Evolutionary conservation across 2,797 vertebrate species (phyloP).

Genomic region (Leptodon cayanensis): DNA sequence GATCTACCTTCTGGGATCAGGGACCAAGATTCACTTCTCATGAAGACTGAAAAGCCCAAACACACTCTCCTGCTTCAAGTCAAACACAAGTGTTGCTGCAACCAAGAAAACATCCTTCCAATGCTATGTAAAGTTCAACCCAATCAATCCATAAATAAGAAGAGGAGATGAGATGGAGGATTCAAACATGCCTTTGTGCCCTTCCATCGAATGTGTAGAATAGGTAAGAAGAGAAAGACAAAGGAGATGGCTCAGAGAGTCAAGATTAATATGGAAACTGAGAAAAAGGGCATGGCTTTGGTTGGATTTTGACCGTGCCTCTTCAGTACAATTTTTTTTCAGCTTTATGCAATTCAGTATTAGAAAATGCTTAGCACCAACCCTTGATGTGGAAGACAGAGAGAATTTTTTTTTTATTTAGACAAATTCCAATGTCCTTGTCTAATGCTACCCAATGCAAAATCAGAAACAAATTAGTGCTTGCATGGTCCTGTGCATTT

Average conservation of each 20-base stretch:
- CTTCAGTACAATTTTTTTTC: constrained; percentile 3
- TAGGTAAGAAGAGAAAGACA: neutral
- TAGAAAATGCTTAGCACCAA: neutral
- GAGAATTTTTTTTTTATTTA: neutral
- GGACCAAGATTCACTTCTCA: neutral
- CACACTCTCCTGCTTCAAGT: neutral
- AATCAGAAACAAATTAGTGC: constrained; percentile 52
- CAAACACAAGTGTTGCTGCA: constrained; percentile 18
- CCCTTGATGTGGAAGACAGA: constrained; percentile 4
- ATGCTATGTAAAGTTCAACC: neutral
- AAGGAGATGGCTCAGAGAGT: neutral
- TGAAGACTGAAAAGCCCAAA: neutral
- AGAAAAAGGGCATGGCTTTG: neutral
- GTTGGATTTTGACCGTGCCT: neutral
- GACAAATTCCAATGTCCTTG: constrained; percentile 8
- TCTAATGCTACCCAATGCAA: constrained; percentile 36
- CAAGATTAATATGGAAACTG: neutral
- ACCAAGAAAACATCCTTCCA: constrained; percentile 16
- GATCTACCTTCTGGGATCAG: constrained; percentile 54
- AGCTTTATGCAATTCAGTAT: neutral
- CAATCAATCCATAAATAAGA: neutral
- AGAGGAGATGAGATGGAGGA: neutral
- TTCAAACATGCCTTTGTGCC: neutral
- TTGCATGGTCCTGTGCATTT: constrained; percentile 18
- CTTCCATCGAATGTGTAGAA: neutral